phyloP scores from a whole-genome alignment of 1,140 invertebrate genomes.

The Chrysopa pallens region DNA sequence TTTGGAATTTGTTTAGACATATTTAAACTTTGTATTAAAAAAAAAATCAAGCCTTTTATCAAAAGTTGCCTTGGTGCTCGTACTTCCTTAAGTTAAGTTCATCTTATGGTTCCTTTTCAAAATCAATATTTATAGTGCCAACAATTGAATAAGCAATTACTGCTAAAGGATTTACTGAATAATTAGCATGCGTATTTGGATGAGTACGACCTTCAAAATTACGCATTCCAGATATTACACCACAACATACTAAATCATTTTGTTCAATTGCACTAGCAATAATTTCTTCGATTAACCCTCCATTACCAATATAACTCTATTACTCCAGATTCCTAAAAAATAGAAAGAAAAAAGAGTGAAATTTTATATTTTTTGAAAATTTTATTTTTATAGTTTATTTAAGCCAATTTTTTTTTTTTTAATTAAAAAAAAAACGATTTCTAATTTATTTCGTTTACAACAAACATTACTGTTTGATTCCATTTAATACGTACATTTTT shows the following conservation, averaged over 20 bases:
- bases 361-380: no score
- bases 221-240: slow-evolving; percentile 88
- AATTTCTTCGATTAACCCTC: slow-evolving; percentile 79
- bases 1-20: no score
- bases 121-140: slow-evolving; percentile 86
- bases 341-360: background rate
- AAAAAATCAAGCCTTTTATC: no score
- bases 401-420: no score
- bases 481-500: no score
- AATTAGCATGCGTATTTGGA: slow-evolving; percentile 90
- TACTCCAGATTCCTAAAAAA: slow-evolving; percentile 50
- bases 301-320: slow-evolving; percentile 98
- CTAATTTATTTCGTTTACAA: no score
- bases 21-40: no score
- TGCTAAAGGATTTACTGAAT: slow-evolving; percentile 83
- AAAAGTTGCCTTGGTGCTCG: no score
- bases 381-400: no score
- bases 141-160: slow-evolving; percentile 96
- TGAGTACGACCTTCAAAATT: slow-evolving; percentile 98
- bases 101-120: slow-evolving; percentile 77
- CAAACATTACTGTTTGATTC: no score
- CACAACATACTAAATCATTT: slow-evolving; percentile 85
- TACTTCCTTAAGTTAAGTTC: no score
- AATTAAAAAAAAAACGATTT: no score
- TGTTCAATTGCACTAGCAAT: slow-evolving; percentile 88